Percentiles rank a stretch among this genome's conserved stretches.
Evolutionary conservation across 1,140 invertebrate genomes (phyloP).

Genomic region (Ceratosolen solmsi): DNA sequence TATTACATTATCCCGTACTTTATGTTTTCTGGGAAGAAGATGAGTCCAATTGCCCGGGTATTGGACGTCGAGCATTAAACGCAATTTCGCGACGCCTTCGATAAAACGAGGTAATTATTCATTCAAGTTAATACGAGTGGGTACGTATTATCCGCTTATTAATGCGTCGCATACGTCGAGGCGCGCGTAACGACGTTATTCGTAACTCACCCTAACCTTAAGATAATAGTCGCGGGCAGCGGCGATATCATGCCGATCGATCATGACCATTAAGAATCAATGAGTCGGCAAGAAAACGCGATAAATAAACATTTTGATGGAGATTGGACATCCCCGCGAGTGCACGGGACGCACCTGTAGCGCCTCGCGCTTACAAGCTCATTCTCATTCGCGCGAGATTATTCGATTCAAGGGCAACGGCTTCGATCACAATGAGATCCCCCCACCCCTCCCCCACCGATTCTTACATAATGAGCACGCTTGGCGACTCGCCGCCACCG

Average conservation of each 20-base stretch:
- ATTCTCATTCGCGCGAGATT: constrained; percentile 42
- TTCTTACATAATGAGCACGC: constrained; percentile 39
- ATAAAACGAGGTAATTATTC: no score
- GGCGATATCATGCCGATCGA: neutral
- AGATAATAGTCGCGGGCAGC: neutral
- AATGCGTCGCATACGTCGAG: no score
- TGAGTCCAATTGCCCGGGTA: no score
- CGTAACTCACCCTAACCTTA: constrained; percentile 14
- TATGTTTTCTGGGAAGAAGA: no score
- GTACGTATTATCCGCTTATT: no score
- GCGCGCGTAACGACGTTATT: neutral
- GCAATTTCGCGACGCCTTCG: no score
- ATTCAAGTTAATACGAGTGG: no score
- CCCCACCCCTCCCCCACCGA: no score
- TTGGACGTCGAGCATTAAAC: no score
- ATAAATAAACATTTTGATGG: constrained; percentile 40
- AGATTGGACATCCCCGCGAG: constrained; percentile 1
- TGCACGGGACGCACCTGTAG: constrained; percentile 12
- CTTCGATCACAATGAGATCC: constrained; percentile 48
- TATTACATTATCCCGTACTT: no score
- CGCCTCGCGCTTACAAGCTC: neutral
- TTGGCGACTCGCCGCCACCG: no score
- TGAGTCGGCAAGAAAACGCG: neutral
- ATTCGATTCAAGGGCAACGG: constrained; percentile 47
- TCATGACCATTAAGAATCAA: neutral